Evolutionary conservation across 2,113 vertebrate genomes (phyloP), one percentile per base, ranked within the genome.

Genomic region (Anarhynchus alexandrinus): DNA sequence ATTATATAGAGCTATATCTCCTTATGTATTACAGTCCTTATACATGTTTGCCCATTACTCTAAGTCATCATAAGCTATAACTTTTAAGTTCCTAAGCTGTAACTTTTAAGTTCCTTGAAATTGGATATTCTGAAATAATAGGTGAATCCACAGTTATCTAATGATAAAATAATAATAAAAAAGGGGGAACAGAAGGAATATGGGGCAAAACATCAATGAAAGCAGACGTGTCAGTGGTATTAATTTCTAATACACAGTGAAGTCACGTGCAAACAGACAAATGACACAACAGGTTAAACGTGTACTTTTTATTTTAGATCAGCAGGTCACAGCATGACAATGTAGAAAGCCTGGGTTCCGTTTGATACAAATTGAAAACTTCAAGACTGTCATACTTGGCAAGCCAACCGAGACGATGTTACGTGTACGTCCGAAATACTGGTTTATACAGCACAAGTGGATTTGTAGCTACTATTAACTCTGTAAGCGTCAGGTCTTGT

Each of bases 301-400:
- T 30, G 55, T 85, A 66, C 40, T 85, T 74, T 55, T 14, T 88
- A 20, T 78, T 95, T 92, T 52, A 97, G 95, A 82, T 96, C 51
- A 94, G 38, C 81, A 78, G 26, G 49, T 77, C 72, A 84, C 90
- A 94, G 26, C 84, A 45, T 85, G 55, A 58, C 72, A 54, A 74
- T 4, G 4, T 49, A 78, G 78, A 55, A 59, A 81, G 30, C 45
- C 23, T 42, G 59, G 32, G 40, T 90, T 66, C 77, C 25, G 7
- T 80, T 36, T 86, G 59, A 8, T 62, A 27, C 0, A 4, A 90
- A 78, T 20, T 86, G 38, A 78, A 91, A 95, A 71, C 26, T 30
- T 16, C 21, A 36, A 69, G 61, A 72, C 23, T 55, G 36, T 85
- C 13, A 20, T 18, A 55, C 6, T 40, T 82, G 61, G 43, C 59